These are phyloP conservation scores for Lasioglossum malachurum DNA, from an alignment of 2,888 invertebrate genomes.

Conservation along the genomic window DNA sequence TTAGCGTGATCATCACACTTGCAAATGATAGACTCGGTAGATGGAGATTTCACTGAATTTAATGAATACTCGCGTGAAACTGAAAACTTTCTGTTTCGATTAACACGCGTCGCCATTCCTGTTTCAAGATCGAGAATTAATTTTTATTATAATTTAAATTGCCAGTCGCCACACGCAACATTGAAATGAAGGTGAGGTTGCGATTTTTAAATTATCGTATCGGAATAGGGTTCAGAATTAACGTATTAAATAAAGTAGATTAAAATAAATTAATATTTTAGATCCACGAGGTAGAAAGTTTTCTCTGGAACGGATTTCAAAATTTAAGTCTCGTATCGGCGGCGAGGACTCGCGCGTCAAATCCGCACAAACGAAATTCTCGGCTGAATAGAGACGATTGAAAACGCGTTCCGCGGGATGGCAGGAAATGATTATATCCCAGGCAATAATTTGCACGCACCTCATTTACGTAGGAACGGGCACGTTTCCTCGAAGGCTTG, in stretches of 20 bases:
- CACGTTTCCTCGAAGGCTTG: constrained; percentile 16
- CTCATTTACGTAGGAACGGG: constrained; percentile 27
- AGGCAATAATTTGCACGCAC: constrained; percentile 21
- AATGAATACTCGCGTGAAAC: neutral
- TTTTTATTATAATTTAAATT: neutral
- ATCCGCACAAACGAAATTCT: constrained; percentile 1
- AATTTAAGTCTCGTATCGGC: neutral
- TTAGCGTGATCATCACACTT: neutral
- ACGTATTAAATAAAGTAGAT: neutral
- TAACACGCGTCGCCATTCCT: neutral
- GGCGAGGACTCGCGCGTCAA: neutral
- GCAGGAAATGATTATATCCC: constrained; percentile 33
- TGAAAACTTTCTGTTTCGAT: neutral
- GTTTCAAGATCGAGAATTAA: neutral
- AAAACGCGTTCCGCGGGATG: constrained; percentile 22
- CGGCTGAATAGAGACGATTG: neutral
- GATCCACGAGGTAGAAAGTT: neutral
- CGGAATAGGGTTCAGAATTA: neutral
- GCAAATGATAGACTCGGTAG: neutral
- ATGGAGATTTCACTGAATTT: neutral
- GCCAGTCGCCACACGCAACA: no score
- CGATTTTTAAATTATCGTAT: neutral
- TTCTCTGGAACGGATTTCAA: neutral
- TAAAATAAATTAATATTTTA: neutral
- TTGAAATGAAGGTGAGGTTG: no score